These are phyloP conservation scores for Amblyopsis rosae DNA, from an alignment of 2,113 vertebrate species.

Conservation along the genomic window DNA sequence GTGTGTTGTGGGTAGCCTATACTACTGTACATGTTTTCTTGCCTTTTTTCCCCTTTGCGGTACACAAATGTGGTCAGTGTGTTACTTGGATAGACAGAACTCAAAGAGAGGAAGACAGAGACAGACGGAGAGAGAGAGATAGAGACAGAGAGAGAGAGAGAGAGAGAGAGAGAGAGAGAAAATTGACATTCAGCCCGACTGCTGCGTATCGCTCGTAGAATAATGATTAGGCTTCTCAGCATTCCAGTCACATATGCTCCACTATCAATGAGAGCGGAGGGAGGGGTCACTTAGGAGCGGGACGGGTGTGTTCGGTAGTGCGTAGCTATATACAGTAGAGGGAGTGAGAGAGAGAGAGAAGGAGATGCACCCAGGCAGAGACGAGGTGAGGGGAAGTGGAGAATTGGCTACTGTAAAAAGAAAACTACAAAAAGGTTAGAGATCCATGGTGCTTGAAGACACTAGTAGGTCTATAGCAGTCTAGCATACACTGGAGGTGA, in stretches of 20 bases:
- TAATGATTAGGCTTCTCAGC: constrained; percentile 81
- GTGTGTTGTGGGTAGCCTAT: constrained; percentile 10
- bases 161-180: constrained; percentile 33
- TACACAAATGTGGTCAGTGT: constrained; percentile 49
- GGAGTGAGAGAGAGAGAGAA: constrained; percentile 9
- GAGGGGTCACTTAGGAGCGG: constrained; percentile 47
- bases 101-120: constrained; percentile 11
- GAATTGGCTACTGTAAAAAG: neutral
- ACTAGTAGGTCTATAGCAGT: constrained; percentile 14
- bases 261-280: constrained; percentile 77
- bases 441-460: constrained; percentile 35
- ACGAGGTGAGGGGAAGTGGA: constrained; percentile 48
- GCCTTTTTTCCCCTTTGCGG: constrained; percentile 23
- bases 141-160: constrained; percentile 19
- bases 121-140: constrained; percentile 45
- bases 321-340: neutral
- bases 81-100: constrained; percentile 50
- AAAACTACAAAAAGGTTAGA: constrained; percentile 22
- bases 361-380: constrained; percentile 42
- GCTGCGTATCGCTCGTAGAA: constrained; percentile 71
- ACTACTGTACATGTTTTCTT: constrained; percentile 11
- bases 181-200: constrained; percentile 77
- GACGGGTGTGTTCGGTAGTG: neutral
- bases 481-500: constrained; percentile 49
- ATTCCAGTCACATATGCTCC: constrained; percentile 78